Evolutionary conservation across 2,113 vertebrate genomes (phyloP), one percentile per base, ranked within the genome.

Genomic region (Antechinus flavipes): DNA sequence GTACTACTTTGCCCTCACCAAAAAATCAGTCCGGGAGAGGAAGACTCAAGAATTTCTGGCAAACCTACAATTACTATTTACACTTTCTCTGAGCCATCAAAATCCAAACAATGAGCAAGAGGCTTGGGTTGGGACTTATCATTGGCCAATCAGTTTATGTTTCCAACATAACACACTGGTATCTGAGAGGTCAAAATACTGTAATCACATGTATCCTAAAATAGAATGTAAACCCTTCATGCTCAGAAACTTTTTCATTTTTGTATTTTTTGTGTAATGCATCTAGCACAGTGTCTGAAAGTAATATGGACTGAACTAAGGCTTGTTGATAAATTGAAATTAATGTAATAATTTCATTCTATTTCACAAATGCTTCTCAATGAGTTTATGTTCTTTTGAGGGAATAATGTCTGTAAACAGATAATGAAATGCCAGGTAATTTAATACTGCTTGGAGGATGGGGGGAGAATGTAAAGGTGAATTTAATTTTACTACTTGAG

Each of bases 401-500:
- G 6, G 68, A 35, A 84, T 84, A 42, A 16, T 23, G n/a, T 84
- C 22, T 84, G 16, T 84, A 84, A 84, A 84, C 19, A 42, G 68
- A 84, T 42, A 84, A 84, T 84, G 68, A 42, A 84, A 42, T 84
- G 19, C 68, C 16, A 84, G 68, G 42, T 42, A 84, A 42, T 84
- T 84, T 42, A 19, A 84, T 42, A 84, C 16, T 42, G 35, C 68
- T 42, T 84, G 68, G n/a, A n/a, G n/a, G 68, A 1, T 52, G 50
- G 0, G 54, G 19, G 23, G 6, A 3, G 19, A 42, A 23, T 42
- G 23, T 68, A 93, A 96, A 24, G 47, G 9, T 93, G 23, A 91
- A 7, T 91, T 95, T 93, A 54, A 89, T 68, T 42, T 84, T 94
- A 27, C 89, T 95, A n/a, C 89, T 93, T 94, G 49, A 93, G 56